Evolutionary conservation across 2,797 vertebrate species (phyloP).

Genomic region (Cossypha niveicapilla): DNA sequence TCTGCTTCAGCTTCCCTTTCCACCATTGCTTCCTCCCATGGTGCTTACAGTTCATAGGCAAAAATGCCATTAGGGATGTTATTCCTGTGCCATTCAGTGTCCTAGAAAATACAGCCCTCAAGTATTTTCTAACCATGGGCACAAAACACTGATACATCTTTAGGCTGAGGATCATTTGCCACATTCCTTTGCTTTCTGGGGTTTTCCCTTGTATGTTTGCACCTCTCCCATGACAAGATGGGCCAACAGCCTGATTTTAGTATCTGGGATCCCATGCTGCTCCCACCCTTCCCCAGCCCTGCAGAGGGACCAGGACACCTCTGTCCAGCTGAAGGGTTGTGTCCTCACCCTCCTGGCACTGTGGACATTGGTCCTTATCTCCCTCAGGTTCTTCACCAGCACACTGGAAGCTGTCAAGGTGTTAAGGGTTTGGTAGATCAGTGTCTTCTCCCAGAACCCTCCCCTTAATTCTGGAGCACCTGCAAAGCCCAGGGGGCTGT

Average conservation of each 20-base stretch:
- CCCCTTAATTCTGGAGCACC: not conserved
- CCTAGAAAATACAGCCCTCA: not conserved
- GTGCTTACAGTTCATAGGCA: not conserved
- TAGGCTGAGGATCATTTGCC: not conserved
- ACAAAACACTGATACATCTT: not conserved
- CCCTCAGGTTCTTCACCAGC: not conserved
- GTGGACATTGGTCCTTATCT: not conserved
- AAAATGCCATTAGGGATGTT: not conserved
- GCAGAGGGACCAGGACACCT: not conserved
- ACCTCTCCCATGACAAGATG: not conserved
- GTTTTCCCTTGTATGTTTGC: fast-evolving
- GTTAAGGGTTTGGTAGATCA: not conserved
- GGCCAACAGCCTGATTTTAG: not conserved
- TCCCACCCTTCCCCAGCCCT: not conserved
- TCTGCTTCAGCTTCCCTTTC: not conserved
- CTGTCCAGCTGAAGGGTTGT: not conserved
- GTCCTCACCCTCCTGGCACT: not conserved
- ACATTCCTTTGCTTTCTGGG: not conserved
- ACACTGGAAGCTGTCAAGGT: not conserved
- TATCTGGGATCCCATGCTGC: fast-evolving
- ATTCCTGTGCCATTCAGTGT: not conserved
- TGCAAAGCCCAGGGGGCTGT: not conserved
- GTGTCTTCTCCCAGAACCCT: not conserved
- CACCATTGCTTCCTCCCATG: not conserved
- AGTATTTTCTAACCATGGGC: not conserved